Percentiles rank a stretch among this genome's conserved stretches.
Conservation (phyloP, 1,140 invertebrate species). For the Heliothis virescens region DNA sequence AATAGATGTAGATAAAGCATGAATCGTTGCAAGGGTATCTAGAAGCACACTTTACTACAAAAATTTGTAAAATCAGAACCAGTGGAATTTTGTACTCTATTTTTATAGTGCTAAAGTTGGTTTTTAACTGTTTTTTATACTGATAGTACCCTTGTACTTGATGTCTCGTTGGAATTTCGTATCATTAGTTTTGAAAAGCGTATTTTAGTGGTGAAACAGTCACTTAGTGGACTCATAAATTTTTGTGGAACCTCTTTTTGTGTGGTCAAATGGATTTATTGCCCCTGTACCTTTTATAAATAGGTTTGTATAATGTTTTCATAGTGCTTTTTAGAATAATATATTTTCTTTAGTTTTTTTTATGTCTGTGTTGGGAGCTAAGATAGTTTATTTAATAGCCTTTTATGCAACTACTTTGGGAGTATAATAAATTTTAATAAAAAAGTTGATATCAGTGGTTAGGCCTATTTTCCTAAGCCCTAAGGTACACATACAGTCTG, state of each 20-base stretch:
- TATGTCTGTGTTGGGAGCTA: not conserved
- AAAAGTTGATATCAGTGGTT: too few species aligned
- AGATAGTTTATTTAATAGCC: not conserved
- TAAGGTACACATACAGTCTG: too few species aligned
- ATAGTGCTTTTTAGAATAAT: not conserved
- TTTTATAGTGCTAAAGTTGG: not conserved
- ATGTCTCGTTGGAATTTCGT: conserved; percentile 35
- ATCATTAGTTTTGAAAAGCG: conserved; percentile 48
- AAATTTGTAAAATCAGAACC: conserved; percentile 18
- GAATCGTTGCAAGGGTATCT: conserved; percentile 52
- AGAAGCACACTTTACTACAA: conserved; percentile 40
- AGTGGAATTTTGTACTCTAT: not conserved
- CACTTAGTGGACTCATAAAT: conserved; percentile 29
- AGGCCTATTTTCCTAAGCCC: not conserved
- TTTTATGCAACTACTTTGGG: too few species aligned
- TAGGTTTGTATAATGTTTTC: conserved; percentile 11
- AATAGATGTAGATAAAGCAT: conserved; percentile 66
- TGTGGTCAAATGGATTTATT: conserved; percentile 8
- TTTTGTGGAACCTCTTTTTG: conserved; percentile 8
- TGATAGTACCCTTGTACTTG: conserved; percentile 15
- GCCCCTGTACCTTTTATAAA: conserved; percentile 24
- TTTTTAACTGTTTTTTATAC: not conserved
- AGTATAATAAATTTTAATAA: too few species aligned
- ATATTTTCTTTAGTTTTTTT: not conserved
- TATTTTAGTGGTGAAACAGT: conserved; percentile 26